phyloP scores from a whole-genome alignment of 2,888 invertebrate species.

The Dasypolia templi region DNA sequence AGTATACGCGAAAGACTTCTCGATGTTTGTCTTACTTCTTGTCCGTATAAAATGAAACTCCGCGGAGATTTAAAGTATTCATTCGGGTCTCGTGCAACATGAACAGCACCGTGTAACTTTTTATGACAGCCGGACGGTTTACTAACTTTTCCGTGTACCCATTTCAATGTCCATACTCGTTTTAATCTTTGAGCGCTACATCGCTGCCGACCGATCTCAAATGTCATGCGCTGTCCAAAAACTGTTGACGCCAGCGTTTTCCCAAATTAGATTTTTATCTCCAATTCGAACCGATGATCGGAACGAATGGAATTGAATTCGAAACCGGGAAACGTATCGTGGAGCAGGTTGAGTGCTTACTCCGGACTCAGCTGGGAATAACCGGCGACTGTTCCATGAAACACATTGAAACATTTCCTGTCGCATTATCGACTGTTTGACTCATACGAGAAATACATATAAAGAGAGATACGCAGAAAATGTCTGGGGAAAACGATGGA shows the following conservation, averaged over 20 bases:
- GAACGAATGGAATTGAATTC: conserved; percentile 80
- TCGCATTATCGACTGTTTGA: conserved; percentile 77
- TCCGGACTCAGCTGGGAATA: conserved; percentile 73
- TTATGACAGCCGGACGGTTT: conserved; percentile 65
- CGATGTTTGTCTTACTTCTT: conserved; percentile 56
- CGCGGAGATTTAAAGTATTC: conserved; percentile 63
- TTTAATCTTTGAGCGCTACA: conserved; percentile 62
- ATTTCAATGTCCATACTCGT: conserved; percentile 69
- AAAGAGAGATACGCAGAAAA: conserved; percentile 38
- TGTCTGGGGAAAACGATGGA: conserved; percentile 53
- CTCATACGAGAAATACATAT: conserved; percentile 55
- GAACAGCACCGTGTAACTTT: conserved; percentile 60
- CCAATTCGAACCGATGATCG: conserved; percentile 78
- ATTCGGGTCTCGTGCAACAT: conserved; percentile 59
- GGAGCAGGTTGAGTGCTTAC: conserved; percentile 67
- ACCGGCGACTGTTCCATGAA: conserved; percentile 71
- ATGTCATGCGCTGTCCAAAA: conserved; percentile 76
- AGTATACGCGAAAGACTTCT: conserved; percentile 31
- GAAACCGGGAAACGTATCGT: conserved; percentile 71
- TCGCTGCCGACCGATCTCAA: conserved; percentile 68
- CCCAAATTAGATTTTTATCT: conserved; percentile 80
- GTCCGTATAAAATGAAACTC: conserved; percentile 44
- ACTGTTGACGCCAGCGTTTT: conserved; percentile 76
- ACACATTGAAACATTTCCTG: conserved; percentile 77
- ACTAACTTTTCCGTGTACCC: conserved; percentile 65